A percentile compares a stretch with the other conserved stretches of the same genome.
Evolutionary conservation across 1,140 invertebrate genomes (phyloP).

Genomic region (Drosophila ohnishii): DNA sequence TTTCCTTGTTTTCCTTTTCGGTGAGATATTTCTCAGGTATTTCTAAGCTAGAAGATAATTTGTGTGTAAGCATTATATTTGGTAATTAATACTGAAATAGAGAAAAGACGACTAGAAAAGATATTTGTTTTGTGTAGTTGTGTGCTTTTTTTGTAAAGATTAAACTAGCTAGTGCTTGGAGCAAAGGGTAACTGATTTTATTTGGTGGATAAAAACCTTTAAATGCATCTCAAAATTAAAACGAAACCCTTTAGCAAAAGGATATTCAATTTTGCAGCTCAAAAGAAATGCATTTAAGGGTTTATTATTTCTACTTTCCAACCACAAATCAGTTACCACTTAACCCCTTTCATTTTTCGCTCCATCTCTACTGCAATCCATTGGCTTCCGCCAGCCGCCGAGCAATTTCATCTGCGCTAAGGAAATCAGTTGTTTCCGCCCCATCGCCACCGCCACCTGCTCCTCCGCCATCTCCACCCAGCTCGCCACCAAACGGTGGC

Average conservation of each 20-base stretch:
- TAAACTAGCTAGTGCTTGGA: conserved; percentile 26
- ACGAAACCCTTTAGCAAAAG: not conserved
- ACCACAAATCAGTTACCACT: conserved; percentile 6
- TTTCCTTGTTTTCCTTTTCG: not conserved
- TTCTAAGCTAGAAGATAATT: conserved; percentile 21
- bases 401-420: conserved; percentile 77
- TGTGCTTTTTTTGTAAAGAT: conserved; percentile 9
- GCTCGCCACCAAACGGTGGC: conserved; percentile 91
- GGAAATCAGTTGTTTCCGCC: conserved; percentile 86
- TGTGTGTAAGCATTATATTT: conserved; percentile 25
- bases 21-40: conserved; percentile 12
- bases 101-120: conserved; percentile 72
- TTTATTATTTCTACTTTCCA: not conserved
- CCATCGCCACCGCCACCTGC: conserved; percentile 48
- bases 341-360: not conserved
- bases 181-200: conserved; percentile 19
- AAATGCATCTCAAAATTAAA: not conserved
- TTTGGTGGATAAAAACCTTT: not conserved
- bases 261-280: not conserved
- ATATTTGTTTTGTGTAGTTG: conserved; percentile 7
- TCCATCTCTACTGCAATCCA: conserved; percentile 49
- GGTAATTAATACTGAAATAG: conserved; percentile 71
- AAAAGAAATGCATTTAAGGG: not conserved
- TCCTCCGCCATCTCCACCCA: conserved; percentile 87
- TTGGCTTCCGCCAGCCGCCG: conserved; percentile 73